phyloP scores from a whole-genome alignment of 2,797 vertebrate species.

The Tiaroga cobitis region DNA sequence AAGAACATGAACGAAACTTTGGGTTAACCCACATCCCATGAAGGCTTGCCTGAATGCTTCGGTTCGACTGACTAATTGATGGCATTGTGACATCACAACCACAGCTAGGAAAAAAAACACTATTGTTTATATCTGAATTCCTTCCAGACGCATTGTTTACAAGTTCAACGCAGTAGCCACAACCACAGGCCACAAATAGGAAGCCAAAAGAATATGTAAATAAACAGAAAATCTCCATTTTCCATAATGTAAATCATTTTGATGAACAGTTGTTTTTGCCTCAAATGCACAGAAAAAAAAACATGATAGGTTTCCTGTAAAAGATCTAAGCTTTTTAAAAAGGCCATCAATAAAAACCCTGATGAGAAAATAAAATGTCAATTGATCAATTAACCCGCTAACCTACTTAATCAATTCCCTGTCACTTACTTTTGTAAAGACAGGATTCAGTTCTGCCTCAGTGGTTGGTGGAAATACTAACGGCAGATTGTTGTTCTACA shows the following conservation, averaged over 20 bases:
- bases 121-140: conserved; percentile 23
- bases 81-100: conserved; percentile 25
- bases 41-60: neutral
- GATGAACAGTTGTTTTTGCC: neutral
- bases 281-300: neutral
- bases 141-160: conserved; percentile 31
- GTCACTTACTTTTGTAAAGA: conserved; percentile 18
- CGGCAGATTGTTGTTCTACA: conserved; percentile 23
- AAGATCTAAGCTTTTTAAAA: neutral
- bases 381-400: conserved; percentile 50
- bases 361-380: conserved; percentile 44
- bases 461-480: neutral
- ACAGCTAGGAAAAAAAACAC: neutral
- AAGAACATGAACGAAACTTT: neutral
- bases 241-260: neutral
- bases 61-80: neutral
- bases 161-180: conserved; percentile 39
- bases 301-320: neutral
- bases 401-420: conserved; percentile 41
- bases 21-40: conserved; percentile 7
- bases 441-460: conserved; percentile 20
- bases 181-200: conserved; percentile 33
- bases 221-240: conserved; percentile 5
- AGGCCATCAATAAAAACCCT: conserved; percentile 41
- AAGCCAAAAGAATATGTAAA: conserved; percentile 18